These are phyloP conservation scores for Conus betulinus DNA, from an alignment of 1,140 invertebrate genomes.

Conservation along the genomic window DNA sequence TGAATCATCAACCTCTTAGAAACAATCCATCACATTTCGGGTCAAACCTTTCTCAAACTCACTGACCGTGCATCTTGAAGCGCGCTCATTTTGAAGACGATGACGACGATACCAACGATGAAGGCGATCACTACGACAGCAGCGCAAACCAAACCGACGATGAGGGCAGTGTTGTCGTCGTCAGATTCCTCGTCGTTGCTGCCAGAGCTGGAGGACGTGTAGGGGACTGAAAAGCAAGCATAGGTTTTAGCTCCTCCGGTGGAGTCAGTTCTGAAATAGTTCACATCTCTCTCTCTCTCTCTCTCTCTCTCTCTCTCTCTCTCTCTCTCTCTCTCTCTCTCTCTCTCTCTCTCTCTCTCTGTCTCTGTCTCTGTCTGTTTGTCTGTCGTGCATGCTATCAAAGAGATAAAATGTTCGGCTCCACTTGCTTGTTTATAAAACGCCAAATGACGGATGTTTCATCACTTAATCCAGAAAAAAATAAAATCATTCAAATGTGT, in stretches of 20 bases:
- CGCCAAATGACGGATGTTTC: no score
- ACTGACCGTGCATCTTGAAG: no score
- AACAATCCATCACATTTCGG: no score
- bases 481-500: no score
- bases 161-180: neutral
- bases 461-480: no score
- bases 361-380: neutral
- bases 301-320: neutral
- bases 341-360: neutral
- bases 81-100: no score
- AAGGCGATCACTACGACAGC: neutral
- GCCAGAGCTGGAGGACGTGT: neutral
- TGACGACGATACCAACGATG: neutral
- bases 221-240: neutral
- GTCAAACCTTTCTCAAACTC: constrained; percentile 79
- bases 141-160: neutral
- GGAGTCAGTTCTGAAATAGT: neutral
- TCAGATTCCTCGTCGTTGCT: neutral
- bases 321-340: neutral
- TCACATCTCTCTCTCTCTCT: neutral
- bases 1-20: no score
- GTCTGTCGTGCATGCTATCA: neutral
- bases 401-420: no score
- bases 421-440: no score
- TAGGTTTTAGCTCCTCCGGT: neutral